Evolutionary conservation across 1,140 invertebrate genomes (phyloP).

Genomic region (Cyclina sinensis): DNA sequence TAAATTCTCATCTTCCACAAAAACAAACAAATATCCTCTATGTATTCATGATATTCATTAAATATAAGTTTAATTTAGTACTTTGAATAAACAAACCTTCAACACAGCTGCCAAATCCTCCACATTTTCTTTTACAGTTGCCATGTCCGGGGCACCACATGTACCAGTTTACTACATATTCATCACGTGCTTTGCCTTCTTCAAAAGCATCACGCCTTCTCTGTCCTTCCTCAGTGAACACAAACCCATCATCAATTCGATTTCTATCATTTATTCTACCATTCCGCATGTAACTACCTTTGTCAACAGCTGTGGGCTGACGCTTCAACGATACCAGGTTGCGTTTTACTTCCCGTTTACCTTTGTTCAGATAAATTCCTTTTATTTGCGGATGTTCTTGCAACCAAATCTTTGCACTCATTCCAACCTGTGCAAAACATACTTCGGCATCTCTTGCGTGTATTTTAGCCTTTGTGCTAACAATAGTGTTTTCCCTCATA

Average conservation of each 20-base stretch:
- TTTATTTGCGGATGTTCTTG: slow-evolving; percentile 76
- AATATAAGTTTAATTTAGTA: too few species aligned
- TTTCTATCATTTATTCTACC: slow-evolving; percentile 77
- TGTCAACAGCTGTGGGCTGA: slow-evolving; percentile 72
- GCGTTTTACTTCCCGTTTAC: slow-evolving; percentile 79
- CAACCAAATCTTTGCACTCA: slow-evolving; percentile 72
- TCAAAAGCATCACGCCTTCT: slow-evolving; percentile 71
- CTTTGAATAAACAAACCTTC: slow-evolving; percentile 71
- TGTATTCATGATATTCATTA: too few species aligned
- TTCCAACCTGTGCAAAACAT: slow-evolving; percentile 74
- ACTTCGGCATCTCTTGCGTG: slow-evolving; percentile 69
- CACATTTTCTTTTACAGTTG: slow-evolving; percentile 81
- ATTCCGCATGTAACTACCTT: slow-evolving; percentile 78
- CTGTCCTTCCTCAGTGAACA: slow-evolving; percentile 77
- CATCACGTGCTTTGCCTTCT: slow-evolving; percentile 70
- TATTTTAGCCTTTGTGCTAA: slow-evolving; percentile 68
- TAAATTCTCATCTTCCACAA: too few species aligned
- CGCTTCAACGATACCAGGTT: slow-evolving; percentile 72
- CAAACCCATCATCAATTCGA: slow-evolving; percentile 81
- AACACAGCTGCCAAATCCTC: slow-evolving; percentile 79
- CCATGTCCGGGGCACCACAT: slow-evolving; percentile 83
- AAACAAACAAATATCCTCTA: too few species aligned
- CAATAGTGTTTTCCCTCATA: slow-evolving; percentile 23
- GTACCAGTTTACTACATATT: slow-evolving; percentile 84
- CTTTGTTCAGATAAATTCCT: slow-evolving; percentile 80